phyloP scores from a whole-genome alignment of 2,113 vertebrate genomes.

The Tupaia tana region DNA sequence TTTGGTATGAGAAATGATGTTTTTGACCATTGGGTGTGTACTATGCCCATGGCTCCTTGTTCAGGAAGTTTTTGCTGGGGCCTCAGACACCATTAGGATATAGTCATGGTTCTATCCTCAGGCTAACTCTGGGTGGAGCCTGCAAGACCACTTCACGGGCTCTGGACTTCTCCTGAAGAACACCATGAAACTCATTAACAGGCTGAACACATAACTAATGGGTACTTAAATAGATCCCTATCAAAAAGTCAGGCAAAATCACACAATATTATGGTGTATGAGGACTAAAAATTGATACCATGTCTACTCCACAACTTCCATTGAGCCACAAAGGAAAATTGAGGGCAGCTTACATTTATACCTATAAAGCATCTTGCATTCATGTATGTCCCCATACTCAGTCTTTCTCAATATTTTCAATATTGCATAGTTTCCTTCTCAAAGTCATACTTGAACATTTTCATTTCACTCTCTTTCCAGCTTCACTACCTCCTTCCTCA shows the following conservation, averaged over 20 bases:
- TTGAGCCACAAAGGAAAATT: not conserved
- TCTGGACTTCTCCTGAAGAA: not conserved
- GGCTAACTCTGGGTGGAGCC: not conserved
- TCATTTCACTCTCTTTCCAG: not conserved
- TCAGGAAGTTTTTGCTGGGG: not conserved
- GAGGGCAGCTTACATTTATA: not conserved
- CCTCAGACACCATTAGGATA: rapidly evolving
- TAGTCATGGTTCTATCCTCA: not conserved
- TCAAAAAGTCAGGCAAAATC: not conserved
- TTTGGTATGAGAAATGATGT: not conserved
- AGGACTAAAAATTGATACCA: not conserved
- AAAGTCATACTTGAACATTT: not conserved
- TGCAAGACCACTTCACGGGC: not conserved
- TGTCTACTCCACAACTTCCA: not conserved
- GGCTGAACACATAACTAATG: not conserved
- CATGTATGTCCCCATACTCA: not conserved
- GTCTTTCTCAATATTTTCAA: not conserved
- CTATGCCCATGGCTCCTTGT: not conserved
- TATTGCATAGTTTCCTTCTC: not conserved
- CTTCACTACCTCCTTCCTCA: not conserved
- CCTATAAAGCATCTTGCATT: not conserved
- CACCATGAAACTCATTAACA: not conserved
- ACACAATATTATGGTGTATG: not conserved
- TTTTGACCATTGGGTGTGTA: not conserved
- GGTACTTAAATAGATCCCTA: not conserved